Conservation (phyloP, 2,113 vertebrate species). For the Takifugu bimaculatus region DNA sequence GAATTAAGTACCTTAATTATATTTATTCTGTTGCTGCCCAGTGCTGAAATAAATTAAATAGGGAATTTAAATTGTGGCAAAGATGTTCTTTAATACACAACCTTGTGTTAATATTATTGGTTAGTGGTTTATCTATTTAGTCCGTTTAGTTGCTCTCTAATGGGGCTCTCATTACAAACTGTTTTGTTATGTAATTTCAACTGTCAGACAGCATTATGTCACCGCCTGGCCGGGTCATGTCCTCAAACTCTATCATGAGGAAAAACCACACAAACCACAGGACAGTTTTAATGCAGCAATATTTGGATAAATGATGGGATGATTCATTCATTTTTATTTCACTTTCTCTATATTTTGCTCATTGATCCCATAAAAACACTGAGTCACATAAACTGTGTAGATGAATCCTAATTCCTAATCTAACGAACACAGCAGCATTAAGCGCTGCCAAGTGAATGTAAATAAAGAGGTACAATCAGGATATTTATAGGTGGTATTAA, state of each 20-base stretch:
- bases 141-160: not conserved
- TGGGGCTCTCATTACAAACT: slow-evolving; percentile 15
- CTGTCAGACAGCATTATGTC: slow-evolving; percentile 35
- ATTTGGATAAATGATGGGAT: not conserved
- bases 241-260: slow-evolving; percentile 12
- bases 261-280: not conserved
- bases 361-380: too few species aligned
- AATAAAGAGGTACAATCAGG: too few species aligned
- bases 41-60: not conserved
- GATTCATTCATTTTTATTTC: not conserved
- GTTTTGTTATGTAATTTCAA: slow-evolving; percentile 39
- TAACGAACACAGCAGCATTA: too few species aligned
- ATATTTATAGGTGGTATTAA: too few species aligned
- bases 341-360: not conserved
- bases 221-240: slow-evolving; percentile 8
- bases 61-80: too few species aligned
- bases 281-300: too few species aligned
- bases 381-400: too few species aligned
- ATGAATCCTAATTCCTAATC: too few species aligned
- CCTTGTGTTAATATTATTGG: not conserved
- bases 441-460: too few species aligned
- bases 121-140: too few species aligned
- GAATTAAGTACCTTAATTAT: not conserved
- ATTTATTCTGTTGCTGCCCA: not conserved
- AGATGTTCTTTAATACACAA: not conserved